Evolutionary conservation across 2,888 invertebrate genomes (phyloP), one percentile per base, ranked within the genome.

Genomic region (Eugnorisma glareosa): DNA sequence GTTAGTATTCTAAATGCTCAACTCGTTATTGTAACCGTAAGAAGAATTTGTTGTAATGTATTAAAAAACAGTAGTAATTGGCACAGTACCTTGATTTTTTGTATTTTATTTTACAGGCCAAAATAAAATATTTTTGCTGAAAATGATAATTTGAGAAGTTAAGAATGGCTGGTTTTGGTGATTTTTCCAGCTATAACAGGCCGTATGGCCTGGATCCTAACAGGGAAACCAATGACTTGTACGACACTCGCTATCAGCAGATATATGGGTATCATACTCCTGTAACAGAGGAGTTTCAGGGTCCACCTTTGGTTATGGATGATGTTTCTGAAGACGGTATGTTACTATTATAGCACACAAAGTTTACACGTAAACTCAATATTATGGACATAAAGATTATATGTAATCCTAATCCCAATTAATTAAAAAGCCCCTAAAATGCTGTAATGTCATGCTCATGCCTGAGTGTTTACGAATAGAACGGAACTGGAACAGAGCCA

Each of bases 261-360:
- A 96, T 96, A 75, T 96, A 96, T 90, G 96, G 96, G 21, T 96
- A 96, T 86, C 95, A 95, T 87, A 96, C 96, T 54, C 96, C 96
- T 71, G 86, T 95, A 86, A 96, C 94, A 70, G 96, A 96, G 85
- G 96, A 97, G 79, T 96, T 95, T 85, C 97, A 96, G 87, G 96
- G 97, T 43, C 96, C 97, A 63, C 97, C 96, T 59, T 89, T 97
- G 83, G 93, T 97, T n/a, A 93, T 96, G 93, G 97, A 97, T 81
- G 96, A 97, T 85, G 85, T 89, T 79, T 89, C 94, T 45, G 96
- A 96, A 83, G 97, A 96, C 90, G 96, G 97, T 97, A 93, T 75
- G 64, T 68, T 63, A 64, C 68, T n/a, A 72, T 69, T 59, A 64
- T 40, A 28, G 48, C 35, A 37, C 24, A 43, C 10, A 21, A 48